Evolutionary conservation across 2,797 vertebrate species (phyloP), one percentile per base, ranked within the genome.

Genomic region (Myripristis jacobus): DNA sequence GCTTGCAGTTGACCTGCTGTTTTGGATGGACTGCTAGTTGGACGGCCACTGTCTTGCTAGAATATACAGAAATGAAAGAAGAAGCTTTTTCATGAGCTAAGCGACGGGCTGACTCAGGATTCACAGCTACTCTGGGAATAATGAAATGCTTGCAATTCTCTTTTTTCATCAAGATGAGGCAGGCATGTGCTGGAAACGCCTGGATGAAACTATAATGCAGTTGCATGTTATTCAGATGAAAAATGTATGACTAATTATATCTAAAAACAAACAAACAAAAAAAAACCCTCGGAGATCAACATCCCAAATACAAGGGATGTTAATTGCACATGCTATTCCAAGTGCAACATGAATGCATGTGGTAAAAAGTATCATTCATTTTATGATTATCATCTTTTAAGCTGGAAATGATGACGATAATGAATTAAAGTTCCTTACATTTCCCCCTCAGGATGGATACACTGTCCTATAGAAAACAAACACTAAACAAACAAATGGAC

Each of bases 51-150:
- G 19, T 57, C 70, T 60, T 38, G 48, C 44, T 47, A 6, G 25
- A 81, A 63, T 36, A 70, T 25, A 48, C 36, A 24, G 79, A 60
- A 76, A 22, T 63, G 75, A 80, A 80, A 46, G 72, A 46, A 24
- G 15, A 43, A 31, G 56, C 57, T 68, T 70, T 77, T 64, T 77
- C 68, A 75, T 65, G 71, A 58, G 46, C 36, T 25, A 48, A 27
- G 67, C 50, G 65, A 62, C 71, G 69, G 80, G 77, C 83, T 84
- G 72, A 69, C 71, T 73, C 29, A n/a, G 54, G 65, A 44, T 84
- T 87, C 81, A 79, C 54, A 50, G 74, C 56, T 83, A 87, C 87
- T 68, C n/a, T 0, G 89, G 83, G 87, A 81, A 84, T 83, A 89
- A 77, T 89, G 77, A 86, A 90, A 89, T 89, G 87, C 80, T 82